These are phyloP conservation scores for Notocelia uddmanniana DNA, from an alignment of 2,888 invertebrate species.

Conservation along the genomic window DNA sequence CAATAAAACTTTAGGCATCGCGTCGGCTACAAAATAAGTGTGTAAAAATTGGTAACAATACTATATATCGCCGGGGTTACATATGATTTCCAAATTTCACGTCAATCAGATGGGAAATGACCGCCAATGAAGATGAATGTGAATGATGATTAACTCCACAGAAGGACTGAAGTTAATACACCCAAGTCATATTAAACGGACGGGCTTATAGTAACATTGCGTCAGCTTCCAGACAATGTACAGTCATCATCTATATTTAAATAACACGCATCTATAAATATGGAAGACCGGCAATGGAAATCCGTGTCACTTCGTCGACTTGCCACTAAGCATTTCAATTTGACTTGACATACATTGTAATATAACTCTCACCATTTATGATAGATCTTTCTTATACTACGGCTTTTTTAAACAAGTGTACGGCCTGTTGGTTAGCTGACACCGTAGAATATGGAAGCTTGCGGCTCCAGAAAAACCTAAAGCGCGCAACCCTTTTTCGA, in stretches of 20 bases:
- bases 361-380: too few relatives aligned
- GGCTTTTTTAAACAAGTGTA: too few relatives aligned
- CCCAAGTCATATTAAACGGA: not conserved
- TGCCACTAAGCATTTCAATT: conserved; percentile 15
- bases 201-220: conserved; percentile 13
- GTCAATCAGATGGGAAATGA: too few relatives aligned
- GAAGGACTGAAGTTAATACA: too few relatives aligned
- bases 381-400: too few relatives aligned
- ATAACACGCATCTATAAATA: conserved; percentile 21
- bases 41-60: not conserved
- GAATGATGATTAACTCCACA: too few relatives aligned
- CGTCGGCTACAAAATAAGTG: not conserved
- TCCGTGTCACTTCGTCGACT: not conserved
- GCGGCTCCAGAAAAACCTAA: too few relatives aligned
- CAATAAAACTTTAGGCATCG: not conserved
- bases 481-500: too few relatives aligned
- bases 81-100: not conserved
- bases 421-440: too few relatives aligned
- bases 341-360: conserved; percentile 6
- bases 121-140: too few relatives aligned
- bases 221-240: conserved; percentile 24
- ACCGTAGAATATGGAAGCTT: too few relatives aligned
- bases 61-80: not conserved
- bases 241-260: conserved; percentile 19
- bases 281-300: not conserved